Conservation (phyloP, 2,113 vertebrate species). For the Panthera uncia region DNA sequence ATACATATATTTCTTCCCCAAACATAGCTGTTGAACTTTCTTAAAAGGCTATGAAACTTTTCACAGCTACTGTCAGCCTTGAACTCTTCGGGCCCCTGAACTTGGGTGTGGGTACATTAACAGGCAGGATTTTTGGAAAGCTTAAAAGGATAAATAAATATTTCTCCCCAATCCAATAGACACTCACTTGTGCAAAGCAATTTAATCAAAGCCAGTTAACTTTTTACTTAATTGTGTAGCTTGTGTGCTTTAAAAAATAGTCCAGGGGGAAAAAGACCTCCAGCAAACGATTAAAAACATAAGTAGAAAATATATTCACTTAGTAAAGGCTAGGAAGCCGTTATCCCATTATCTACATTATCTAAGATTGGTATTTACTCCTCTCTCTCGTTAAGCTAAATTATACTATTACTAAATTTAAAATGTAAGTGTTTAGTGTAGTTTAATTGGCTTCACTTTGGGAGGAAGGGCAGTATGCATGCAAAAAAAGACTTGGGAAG, state of each 20-base stretch:
- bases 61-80: slow-evolving; percentile 75
- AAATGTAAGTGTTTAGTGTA: not conserved
- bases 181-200: not conserved
- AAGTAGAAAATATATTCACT: not conserved
- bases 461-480: not conserved
- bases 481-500: slow-evolving; percentile 21
- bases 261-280: not conserved
- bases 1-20: slow-evolving; percentile 70
- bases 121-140: slow-evolving; percentile 20
- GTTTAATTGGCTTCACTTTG: slow-evolving; percentile 14
- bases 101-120: not conserved
- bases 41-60: slow-evolving; percentile 78
- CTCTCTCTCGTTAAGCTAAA: not conserved
- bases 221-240: slow-evolving; percentile 35
- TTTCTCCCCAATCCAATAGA: slow-evolving; percentile 15
- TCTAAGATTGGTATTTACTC: not conserved
- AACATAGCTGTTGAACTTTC: slow-evolving; percentile 72
- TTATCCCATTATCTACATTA: slow-evolving; percentile 18
- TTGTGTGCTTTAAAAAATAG: slow-evolving; percentile 44
- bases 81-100: slow-evolving; percentile 46
- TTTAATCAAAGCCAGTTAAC: slow-evolving; percentile 53
- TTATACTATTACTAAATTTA: slow-evolving; percentile 11
- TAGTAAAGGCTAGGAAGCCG: not conserved
- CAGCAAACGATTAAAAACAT: slow-evolving; percentile 27
- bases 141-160: slow-evolving; percentile 45